Evolutionary conservation across 2,113 vertebrate species (phyloP).

Genomic region (Rousettus leschenaultii): DNA sequence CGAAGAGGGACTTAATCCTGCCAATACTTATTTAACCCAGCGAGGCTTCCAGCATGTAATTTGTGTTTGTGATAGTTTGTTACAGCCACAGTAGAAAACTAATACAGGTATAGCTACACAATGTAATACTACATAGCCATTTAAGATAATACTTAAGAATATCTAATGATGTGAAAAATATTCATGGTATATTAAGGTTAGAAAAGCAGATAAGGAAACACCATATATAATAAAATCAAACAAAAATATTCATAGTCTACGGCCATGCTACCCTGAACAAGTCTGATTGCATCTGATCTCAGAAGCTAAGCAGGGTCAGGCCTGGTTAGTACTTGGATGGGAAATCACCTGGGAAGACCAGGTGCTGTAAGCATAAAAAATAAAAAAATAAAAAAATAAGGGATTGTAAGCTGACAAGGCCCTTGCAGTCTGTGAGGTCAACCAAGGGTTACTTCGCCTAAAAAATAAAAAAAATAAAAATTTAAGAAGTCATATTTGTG

Average conservation of each 20-base stretch:
- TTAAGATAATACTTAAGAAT: neutral
- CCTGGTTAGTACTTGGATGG: too few species aligned
- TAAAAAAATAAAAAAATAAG: too few species aligned
- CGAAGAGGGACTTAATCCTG: neutral
- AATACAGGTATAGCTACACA: neutral
- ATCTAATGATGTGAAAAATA: neutral
- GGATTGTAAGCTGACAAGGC: too few species aligned
- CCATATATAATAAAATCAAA: neutral
- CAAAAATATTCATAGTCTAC: neutral
- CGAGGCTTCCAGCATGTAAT: neutral
- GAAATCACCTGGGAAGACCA: too few species aligned
- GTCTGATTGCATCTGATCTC: too few species aligned
- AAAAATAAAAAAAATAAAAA: too few species aligned
- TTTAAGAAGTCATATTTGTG: neutral
- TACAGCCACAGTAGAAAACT: neutral
- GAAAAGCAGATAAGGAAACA: neutral
- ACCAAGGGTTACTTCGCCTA: too few species aligned
- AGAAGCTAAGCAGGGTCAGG: too few species aligned
- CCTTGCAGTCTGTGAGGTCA: too few species aligned
- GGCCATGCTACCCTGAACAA: too few species aligned
- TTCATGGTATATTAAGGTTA: neutral
- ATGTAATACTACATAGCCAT: neutral
- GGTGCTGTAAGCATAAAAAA: too few species aligned
- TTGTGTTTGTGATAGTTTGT: neutral
- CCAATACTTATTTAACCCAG: neutral